These are phyloP conservation scores for Holacanthus passer DNA, from an alignment of 2,113 vertebrate genomes.

Conservation along the genomic window DNA sequence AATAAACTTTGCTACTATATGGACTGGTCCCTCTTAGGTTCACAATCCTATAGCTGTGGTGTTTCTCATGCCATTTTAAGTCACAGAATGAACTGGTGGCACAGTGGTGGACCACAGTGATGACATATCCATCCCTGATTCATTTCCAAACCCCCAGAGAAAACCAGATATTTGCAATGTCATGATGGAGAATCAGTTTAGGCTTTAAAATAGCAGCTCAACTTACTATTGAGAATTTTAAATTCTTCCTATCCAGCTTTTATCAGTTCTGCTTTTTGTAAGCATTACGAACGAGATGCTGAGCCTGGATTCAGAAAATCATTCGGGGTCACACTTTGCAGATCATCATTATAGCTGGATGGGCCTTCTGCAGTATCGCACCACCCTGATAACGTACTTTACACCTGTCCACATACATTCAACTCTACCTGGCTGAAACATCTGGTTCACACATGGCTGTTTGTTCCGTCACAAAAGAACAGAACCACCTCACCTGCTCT, in stretches of 20 bases:
- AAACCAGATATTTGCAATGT: conserved; percentile 21
- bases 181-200: conserved; percentile 6
- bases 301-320: conserved; percentile 5
- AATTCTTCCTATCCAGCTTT: conserved; percentile 22
- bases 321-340: conserved; percentile 26
- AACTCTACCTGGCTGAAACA: conserved; percentile 29
- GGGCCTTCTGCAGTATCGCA: conserved; percentile 17
- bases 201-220: conserved; percentile 60
- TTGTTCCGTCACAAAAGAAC: neutral
- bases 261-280: neutral
- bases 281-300: neutral
- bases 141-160: conserved; percentile 7
- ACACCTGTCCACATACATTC: conserved; percentile 54
- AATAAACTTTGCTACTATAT: conserved; percentile 53
- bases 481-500: conserved; percentile 15
- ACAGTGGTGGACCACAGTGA: conserved; percentile 57
- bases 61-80: conserved; percentile 16
- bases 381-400: conserved; percentile 24
- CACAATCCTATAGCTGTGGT: conserved; percentile 21
- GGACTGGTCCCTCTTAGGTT: conserved; percentile 77
- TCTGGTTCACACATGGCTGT: neutral
- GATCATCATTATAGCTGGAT: conserved; percentile 31
- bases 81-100: conserved; percentile 34
- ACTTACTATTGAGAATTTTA: neutral
- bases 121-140: conserved; percentile 41